Evolutionary conservation across 2,797 vertebrate species (phyloP).

Genomic region (Leptodactylus fallax): DNA sequence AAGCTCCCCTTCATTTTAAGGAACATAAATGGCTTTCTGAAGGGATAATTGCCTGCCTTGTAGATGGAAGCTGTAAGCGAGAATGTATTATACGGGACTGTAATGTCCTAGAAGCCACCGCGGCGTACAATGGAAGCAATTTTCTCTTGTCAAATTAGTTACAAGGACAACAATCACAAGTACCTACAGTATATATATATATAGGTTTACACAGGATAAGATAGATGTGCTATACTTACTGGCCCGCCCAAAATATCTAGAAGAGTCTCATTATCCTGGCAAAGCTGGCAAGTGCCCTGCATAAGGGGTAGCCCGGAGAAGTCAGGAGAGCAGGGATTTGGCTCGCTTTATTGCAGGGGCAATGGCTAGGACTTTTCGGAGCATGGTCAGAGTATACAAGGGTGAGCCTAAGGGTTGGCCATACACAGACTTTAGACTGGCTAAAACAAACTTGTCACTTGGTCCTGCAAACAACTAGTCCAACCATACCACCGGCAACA

Average conservation of each 20-base stretch:
- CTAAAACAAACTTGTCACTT: too few species aligned
- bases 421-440: too few species aligned
- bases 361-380: too few species aligned
- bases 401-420: too few species aligned
- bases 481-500: too few species aligned
- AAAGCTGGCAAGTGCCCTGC: neutral
- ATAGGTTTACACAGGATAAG: neutral
- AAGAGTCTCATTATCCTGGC: neutral
- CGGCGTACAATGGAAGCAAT: neutral
- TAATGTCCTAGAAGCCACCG: neutral
- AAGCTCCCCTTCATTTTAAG: conserved; percentile 10
- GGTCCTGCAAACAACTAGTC: too few species aligned
- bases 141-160: neutral
- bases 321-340: too few species aligned
- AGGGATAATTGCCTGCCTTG: conserved; percentile 41
- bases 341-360: too few species aligned
- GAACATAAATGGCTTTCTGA: conserved; percentile 31
- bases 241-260: too few species aligned
- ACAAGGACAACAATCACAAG: neutral
- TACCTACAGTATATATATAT: neutral
- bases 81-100: neutral
- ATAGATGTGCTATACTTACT: neutral
- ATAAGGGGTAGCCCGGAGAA: too few species aligned
- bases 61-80: conserved; percentile 2
- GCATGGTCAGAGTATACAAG: too few species aligned